Percentiles rank a stretch among this genome's conserved stretches.
Conservation (phyloP, 1,140 invertebrate species). For the Papilio machaon region DNA sequence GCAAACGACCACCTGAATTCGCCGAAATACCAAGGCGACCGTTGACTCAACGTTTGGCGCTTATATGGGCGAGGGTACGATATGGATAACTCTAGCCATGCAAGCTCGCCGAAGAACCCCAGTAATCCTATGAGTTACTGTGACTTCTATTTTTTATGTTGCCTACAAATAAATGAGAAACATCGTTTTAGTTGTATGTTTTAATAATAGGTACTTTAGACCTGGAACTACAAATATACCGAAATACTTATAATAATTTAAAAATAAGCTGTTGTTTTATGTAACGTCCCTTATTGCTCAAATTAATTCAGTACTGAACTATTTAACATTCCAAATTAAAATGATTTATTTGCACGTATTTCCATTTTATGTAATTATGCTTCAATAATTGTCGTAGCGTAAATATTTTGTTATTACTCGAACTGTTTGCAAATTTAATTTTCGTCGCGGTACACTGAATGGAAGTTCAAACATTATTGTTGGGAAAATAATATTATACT, state of each 20-base stretch:
- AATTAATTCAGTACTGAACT: not conserved
- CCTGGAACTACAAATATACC: no score
- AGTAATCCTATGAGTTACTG: no score
- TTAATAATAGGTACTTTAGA: no score
- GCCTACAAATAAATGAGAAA: no score
- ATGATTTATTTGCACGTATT: slow-evolving; percentile 14
- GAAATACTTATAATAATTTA: not conserved
- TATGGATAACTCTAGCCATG: no score
- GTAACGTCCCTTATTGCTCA: not conserved
- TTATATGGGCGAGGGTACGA: no score
- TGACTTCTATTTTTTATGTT: no score
- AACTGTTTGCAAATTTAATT: slow-evolving; percentile 5
- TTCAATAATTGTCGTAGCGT: slow-evolving; percentile 4
- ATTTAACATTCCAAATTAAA: not conserved
- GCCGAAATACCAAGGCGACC: no score
- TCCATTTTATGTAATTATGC: slow-evolving; percentile 14
- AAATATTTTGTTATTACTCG: slow-evolving; percentile 19
- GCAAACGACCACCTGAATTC: no score
- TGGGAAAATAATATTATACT: not conserved
- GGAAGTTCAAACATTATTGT: not conserved
- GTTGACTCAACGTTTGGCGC: no score
- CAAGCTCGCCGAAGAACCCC: no score
- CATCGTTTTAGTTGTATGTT: no score
- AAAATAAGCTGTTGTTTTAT: not conserved
- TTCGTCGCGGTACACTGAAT: not conserved